A percentile compares a stretch with the other conserved stretches of the same genome.
phyloP scores from a whole-genome alignment of 2,888 invertebrate species.

The Thecophora atra region DNA sequence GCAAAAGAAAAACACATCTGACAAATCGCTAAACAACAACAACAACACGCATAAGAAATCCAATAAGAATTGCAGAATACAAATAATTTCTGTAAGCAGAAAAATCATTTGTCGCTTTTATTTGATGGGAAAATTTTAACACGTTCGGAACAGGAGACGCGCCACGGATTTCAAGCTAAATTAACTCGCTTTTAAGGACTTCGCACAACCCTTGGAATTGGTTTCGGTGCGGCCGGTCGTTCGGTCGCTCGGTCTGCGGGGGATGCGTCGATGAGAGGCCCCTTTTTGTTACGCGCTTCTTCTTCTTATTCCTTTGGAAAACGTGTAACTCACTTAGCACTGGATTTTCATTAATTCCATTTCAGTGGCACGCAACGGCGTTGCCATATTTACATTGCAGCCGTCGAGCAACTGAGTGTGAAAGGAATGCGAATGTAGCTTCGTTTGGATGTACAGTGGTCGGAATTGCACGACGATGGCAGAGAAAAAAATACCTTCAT shows the following conservation, averaged over 20 bases:
- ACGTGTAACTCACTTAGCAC: slow-evolving; percentile 21
- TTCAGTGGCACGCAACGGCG: not conserved
- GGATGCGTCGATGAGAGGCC: not conserved
- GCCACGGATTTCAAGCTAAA: not conserved
- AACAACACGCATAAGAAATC: slow-evolving; percentile 47
- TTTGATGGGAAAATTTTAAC: slow-evolving; percentile 26
- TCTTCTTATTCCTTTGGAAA: not conserved
- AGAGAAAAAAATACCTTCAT: too few species aligned
- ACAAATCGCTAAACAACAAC: slow-evolving; percentile 45
- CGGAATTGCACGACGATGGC: not conserved
- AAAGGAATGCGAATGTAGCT: not conserved
- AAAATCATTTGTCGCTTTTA: slow-evolving; percentile 13
- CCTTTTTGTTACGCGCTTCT: not conserved
- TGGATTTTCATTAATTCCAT: slow-evolving; percentile 33
- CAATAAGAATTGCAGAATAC: slow-evolving; percentile 48
- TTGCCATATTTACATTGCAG: slow-evolving; percentile 21
- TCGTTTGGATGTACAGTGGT: slow-evolving; percentile 3
- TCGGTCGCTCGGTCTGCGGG: not conserved
- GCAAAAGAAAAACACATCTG: not conserved
- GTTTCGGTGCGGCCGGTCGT: not conserved
- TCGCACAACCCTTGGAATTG: not conserved
- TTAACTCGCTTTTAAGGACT: not conserved
- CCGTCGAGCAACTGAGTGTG: not conserved
- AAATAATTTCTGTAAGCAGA: slow-evolving; percentile 22
- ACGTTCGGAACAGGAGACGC: not conserved